These are phyloP conservation scores for Sebastes iracundus DNA, from an alignment of 2,797 vertebrate species.

Conservation along the genomic window DNA sequence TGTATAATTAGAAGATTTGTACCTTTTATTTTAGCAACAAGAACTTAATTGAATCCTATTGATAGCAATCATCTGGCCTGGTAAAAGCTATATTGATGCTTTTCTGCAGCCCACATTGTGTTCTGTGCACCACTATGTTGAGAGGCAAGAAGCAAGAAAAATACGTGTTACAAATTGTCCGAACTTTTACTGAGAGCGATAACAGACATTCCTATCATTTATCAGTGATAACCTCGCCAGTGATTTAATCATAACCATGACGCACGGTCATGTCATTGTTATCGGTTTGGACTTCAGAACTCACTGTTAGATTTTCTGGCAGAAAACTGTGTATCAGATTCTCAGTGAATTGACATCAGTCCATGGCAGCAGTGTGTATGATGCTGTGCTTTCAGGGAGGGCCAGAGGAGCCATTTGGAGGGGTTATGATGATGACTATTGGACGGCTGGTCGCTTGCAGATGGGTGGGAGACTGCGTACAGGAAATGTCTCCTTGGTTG, in stretches of 20 bases:
- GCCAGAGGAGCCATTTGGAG: slow-evolving; percentile 7
- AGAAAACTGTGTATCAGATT: neutral
- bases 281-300: neutral
- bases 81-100: neutral
- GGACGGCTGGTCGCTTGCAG: slow-evolving; percentile 22
- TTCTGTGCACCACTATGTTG: neutral
- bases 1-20: neutral
- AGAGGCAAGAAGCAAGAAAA: neutral
- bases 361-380: neutral
- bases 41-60: neutral
- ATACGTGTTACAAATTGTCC: neutral
- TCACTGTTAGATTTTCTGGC: neutral
- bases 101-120: neutral
- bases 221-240: neutral
- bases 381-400: slow-evolving; percentile 7
- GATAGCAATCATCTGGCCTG: neutral
- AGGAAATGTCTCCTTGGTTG: slow-evolving; percentile 68
- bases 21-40: neutral
- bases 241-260: neutral
- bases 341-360: slow-evolving; percentile 3
- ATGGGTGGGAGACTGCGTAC: slow-evolving; percentile 43
- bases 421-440: slow-evolving; percentile 16
- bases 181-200: neutral
- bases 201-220: neutral
- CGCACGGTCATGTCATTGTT: slow-evolving; percentile 6